Percentiles rank a stretch among this genome's conserved stretches.
Conservation (phyloP, 2,888 invertebrate genomes). For the Ditula angustiorana region DNA sequence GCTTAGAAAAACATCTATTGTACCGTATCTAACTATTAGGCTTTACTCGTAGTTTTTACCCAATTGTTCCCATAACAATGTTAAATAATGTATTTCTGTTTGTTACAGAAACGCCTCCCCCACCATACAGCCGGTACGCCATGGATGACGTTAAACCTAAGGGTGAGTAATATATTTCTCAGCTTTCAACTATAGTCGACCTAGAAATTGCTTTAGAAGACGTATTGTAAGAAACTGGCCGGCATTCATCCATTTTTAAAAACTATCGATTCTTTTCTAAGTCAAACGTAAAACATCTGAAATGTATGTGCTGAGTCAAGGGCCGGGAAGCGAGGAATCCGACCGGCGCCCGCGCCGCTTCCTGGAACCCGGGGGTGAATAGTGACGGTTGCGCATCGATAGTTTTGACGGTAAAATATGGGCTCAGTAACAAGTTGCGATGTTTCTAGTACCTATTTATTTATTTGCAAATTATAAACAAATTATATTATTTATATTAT, state of each 20-base stretch:
- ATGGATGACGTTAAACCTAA: conserved; percentile 91
- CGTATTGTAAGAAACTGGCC: not conserved
- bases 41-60: too few relatives aligned
- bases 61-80: too few relatives aligned
- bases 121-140: conserved; percentile 92
- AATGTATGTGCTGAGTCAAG: conserved; percentile 10
- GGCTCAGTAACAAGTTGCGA: too few relatives aligned
- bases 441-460: too few relatives aligned
- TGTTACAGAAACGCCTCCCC: conserved; percentile 93
- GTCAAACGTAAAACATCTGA: conserved; percentile 4
- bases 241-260: not conserved
- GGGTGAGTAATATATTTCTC: conserved; percentile 84
- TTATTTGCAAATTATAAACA: too few relatives aligned
- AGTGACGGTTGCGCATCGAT: conserved; percentile 55
- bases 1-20: too few relatives aligned
- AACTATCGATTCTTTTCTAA: conserved; percentile 3
- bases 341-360: conserved; percentile 81
- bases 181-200: not conserved
- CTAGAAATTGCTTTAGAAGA: too few relatives aligned
- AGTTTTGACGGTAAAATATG: not conserved
- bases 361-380: conserved; percentile 80
- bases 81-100: conserved; percentile 47
- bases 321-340: conserved; percentile 77
- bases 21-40: too few relatives aligned
- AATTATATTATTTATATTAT: too few relatives aligned